Evolutionary conservation across 2,797 vertebrate species (phyloP).

Genomic region (Scomberomorus guttatus): DNA sequence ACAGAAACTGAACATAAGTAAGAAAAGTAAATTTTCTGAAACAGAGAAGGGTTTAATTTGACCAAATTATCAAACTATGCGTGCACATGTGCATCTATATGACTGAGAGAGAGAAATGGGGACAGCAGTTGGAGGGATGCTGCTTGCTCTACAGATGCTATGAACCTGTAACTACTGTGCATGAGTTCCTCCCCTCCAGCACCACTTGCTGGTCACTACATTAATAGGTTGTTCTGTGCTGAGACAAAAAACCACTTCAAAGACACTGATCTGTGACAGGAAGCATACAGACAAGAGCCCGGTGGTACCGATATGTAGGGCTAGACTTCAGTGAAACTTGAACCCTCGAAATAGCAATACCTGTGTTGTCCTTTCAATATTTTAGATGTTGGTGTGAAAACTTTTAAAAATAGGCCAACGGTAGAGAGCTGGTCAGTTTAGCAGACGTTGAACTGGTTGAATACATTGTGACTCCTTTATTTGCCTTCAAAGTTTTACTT

Average conservation of each 20-base stretch:
- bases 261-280: conserved; percentile 71
- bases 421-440: conserved; percentile 59
- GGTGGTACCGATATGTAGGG: conserved; percentile 46
- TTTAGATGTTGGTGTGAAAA: conserved; percentile 43
- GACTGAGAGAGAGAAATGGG: conserved; percentile 42
- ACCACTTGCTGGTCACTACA: conserved; percentile 67
- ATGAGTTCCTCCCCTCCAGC: conserved; percentile 43
- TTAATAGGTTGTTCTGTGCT: conserved; percentile 58
- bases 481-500: background rate
- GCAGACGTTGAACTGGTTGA: conserved; percentile 11
- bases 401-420: conserved; percentile 61
- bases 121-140: conserved; percentile 44
- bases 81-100: background rate
- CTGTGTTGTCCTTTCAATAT: conserved; percentile 45
- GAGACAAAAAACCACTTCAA: conserved; percentile 69
- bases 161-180: conserved; percentile 36
- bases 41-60: background rate
- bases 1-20: background rate
- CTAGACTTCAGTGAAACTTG: conserved; percentile 56
- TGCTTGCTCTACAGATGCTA: conserved; percentile 23
- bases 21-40: background rate
- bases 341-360: conserved; percentile 61
- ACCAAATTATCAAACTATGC: background rate
- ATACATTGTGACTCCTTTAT: conserved; percentile 19
- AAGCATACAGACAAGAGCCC: conserved; percentile 60